Base-by-base conservation (phyloP, 2,797 vertebrate genomes). In the Coilia nasus region DNA sequence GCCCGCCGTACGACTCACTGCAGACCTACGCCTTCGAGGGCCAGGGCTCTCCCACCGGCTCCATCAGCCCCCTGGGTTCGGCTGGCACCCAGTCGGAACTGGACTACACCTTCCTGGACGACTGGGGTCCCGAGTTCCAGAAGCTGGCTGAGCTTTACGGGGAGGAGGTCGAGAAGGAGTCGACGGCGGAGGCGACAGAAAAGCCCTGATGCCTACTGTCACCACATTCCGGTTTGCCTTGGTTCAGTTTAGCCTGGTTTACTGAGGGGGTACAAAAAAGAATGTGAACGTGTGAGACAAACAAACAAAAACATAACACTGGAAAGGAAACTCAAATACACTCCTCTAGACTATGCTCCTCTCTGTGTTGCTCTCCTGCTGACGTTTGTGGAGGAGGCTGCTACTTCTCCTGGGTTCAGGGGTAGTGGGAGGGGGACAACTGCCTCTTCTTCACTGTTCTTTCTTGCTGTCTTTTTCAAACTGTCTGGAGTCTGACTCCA, bases 21-120 rank as follows among this genome's bases (percentile, higher is more conserved):
- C 98, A 99, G 94, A 99, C 98, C 89, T 99, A 99, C 0, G 98
- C 97, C 25, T 99, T 97, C n/a, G 98, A 99, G 91, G 98, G 98
- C 80, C 97, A 97, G 89, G 95, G 97, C 35, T 99, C 98, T 0
- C 96, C 97, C 83, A 94, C 96, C 3, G 98, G 98, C 10, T 97
- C 98, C 82, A 94, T 99, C 94, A 99, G 98, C 90, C 98, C 97
- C 0, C 91, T 99, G 88, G 98, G 98, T 91, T 97, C 98, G 62
- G 93, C 94, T 0, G 96, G 95, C 0, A 96, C 95, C 2, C 96
- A 96, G 4, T 98, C 97, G 3, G 97, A 99, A 92, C 96, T 98
- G 95, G 97, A 99, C 94, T 99, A 97, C 91, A 96, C 94, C 89
- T 97, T 96, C 91, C 96, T 99, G 94, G 97, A 97, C 67, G 95